phyloP scores from a whole-genome alignment of 2,797 vertebrate species.

The Orientallactaga sibirica region DNA sequence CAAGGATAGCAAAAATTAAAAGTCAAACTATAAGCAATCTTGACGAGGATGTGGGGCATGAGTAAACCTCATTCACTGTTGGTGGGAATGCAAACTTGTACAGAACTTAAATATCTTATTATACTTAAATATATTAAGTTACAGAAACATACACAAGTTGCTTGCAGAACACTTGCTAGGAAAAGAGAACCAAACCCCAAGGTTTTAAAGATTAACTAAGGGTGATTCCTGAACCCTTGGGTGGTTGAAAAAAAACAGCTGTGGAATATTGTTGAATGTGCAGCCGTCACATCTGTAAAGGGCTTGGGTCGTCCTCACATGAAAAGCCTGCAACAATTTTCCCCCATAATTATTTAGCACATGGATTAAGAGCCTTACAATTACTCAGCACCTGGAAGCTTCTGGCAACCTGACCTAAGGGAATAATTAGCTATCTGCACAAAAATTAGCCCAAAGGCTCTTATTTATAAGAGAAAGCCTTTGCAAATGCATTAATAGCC shows the following conservation, averaged over 20 bases:
- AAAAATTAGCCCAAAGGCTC: not conserved
- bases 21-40: too few relatives aligned
- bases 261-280: not conserved
- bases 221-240: fast-evolving
- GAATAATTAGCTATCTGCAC: not conserved
- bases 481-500: not conserved
- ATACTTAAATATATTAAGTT: not conserved
- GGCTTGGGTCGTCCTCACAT: not conserved
- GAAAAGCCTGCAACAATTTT: too few relatives aligned
- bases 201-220: not conserved
- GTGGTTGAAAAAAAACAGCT: not conserved
- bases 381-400: not conserved
- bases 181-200: not conserved
- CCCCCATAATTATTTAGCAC: not conserved
- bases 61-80: too few relatives aligned
- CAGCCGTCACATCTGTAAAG: not conserved
- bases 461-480: not conserved
- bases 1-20: too few relatives aligned
- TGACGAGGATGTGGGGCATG: too few relatives aligned
- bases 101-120: not conserved
- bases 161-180: not conserved
- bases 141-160: not conserved
- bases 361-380: not conserved
- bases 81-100: too few relatives aligned
- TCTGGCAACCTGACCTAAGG: not conserved